phyloP scores from a whole-genome alignment of 2,797 vertebrate species.

The Microctenopoma steveboyesi region DNA sequence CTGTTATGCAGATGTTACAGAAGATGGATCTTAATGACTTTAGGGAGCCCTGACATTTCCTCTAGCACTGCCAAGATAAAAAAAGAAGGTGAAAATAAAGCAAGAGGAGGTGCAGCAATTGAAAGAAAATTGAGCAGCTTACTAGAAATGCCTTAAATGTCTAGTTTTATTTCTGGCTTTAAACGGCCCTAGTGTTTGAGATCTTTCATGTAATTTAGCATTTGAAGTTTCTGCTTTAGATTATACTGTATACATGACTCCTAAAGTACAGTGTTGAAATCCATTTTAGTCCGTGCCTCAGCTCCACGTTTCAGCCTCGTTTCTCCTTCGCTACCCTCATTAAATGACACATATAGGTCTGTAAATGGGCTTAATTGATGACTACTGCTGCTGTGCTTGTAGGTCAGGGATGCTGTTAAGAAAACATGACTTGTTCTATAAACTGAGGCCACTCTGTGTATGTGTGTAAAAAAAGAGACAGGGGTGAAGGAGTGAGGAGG shows the following conservation, averaged over 20 bases:
- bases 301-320: conserved; percentile 33
- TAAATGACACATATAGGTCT: conserved; percentile 71
- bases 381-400: conserved; percentile 67
- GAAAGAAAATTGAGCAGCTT: background rate
- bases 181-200: conserved; percentile 31
- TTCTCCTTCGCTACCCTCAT: conserved; percentile 45
- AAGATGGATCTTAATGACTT: background rate
- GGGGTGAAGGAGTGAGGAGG: conserved; percentile 42
- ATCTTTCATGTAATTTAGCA: conserved; percentile 44
- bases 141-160: conserved; percentile 1
- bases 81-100: background rate
- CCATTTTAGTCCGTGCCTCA: conserved; percentile 25
- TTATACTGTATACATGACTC: conserved; percentile 15
- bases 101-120: background rate
- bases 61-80: too few species aligned
- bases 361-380: conserved; percentile 79
- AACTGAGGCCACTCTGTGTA: conserved; percentile 48
- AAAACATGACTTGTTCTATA: conserved; percentile 58
- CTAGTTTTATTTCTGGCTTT: conserved; percentile 6
- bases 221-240: conserved; percentile 41
- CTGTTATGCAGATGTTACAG: background rate
- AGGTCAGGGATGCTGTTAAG: conserved; percentile 74
- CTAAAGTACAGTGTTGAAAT: conserved; percentile 32
- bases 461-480: conserved; percentile 22
- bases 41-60: too few species aligned